phyloP scores from a whole-genome alignment of 2,113 vertebrate species.

The Zingel zingel region DNA sequence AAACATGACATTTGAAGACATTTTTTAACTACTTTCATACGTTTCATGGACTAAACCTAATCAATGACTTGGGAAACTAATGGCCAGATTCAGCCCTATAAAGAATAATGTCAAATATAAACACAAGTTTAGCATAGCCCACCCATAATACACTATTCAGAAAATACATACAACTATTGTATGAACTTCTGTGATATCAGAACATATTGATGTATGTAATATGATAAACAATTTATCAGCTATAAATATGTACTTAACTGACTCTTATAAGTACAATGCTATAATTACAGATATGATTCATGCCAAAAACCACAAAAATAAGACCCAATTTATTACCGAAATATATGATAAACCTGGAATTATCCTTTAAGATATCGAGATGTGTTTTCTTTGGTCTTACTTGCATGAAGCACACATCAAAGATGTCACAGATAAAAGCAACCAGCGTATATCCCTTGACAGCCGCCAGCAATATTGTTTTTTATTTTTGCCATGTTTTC shows the following conservation, averaged over 20 bases:
- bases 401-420: slow-evolving; percentile 63
- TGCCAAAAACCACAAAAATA: not conserved
- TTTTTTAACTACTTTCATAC: not conserved
- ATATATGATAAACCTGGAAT: not conserved
- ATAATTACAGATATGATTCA: not conserved
- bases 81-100: not conserved
- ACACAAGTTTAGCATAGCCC: not conserved
- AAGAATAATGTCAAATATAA: not conserved
- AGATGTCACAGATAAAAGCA: slow-evolving; percentile 68
- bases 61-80: not conserved
- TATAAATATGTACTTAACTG: not conserved
- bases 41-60: not conserved
- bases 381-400: not conserved
- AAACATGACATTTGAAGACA: not conserved
- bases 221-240: not conserved
- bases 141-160: not conserved
- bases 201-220: not conserved
- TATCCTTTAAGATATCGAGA: not conserved
- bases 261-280: not conserved
- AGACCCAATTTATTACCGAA: not conserved
- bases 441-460: slow-evolving; percentile 51
- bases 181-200: not conserved
- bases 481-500: slow-evolving; percentile 49
- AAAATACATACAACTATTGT: not conserved
- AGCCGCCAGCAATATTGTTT: slow-evolving; percentile 36